Evolutionary conservation across 2,888 invertebrate genomes (phyloP).

Genomic region (Diloba caeruleocephala): DNA sequence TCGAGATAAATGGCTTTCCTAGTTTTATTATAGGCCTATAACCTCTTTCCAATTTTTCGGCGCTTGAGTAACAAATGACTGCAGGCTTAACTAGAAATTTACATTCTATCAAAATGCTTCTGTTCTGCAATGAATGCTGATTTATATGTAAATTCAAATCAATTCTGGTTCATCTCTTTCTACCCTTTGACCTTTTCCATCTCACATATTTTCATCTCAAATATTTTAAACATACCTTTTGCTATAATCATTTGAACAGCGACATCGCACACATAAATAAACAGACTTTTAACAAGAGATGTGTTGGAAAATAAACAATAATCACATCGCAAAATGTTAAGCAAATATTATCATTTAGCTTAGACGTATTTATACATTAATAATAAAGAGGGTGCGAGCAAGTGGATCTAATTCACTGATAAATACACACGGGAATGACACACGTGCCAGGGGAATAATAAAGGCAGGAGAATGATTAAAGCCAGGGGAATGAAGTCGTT

Average conservation of each 20-base stretch:
- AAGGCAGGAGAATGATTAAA: slow-evolving; percentile 21
- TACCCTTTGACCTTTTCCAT: neutral
- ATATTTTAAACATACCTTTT: slow-evolving; percentile 11
- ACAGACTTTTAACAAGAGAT: neutral
- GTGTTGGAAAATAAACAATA: slow-evolving; percentile 2
- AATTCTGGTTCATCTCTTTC: neutral
- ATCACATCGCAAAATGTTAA: slow-evolving; percentile 8
- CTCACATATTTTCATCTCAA: neutral
- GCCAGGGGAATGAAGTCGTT: neutral
- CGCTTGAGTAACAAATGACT: too few species aligned
- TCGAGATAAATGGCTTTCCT: too few species aligned
- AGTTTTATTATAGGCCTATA: too few species aligned
- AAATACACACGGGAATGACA: slow-evolving; percentile 14
- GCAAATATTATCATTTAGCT: slow-evolving; percentile 13
- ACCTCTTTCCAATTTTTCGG: too few species aligned
- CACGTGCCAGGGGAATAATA: slow-evolving; percentile 15
- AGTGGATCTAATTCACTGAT: slow-evolving; percentile 19
- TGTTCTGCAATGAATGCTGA: too few species aligned
- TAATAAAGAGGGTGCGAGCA: slow-evolving; percentile 8
- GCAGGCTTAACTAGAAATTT: too few species aligned
- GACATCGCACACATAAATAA: slow-evolving; percentile 13
- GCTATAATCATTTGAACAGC: slow-evolving; percentile 4
- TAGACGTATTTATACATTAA: slow-evolving; percentile 10
- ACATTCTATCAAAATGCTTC: too few species aligned
- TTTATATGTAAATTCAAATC: neutral